Conservation (phyloP, 2,888 invertebrate genomes). For the Carterocephalus palaemon region DNA sequence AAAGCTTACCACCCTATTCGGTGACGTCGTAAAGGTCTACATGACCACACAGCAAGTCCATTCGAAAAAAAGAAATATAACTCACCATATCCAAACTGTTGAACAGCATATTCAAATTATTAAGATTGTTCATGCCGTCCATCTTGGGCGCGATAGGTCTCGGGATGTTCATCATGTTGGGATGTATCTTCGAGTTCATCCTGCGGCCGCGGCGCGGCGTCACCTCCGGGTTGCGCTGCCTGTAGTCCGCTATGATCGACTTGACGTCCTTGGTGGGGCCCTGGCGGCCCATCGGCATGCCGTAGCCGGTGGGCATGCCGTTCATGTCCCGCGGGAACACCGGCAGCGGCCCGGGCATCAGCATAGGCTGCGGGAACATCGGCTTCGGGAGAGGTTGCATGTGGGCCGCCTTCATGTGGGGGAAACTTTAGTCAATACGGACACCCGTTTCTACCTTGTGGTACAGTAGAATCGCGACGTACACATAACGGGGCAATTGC, state of each 20-base stretch:
- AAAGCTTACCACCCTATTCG: too few relatives aligned
- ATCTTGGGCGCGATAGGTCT: constrained; percentile 68
- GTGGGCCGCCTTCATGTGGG: constrained; percentile 62
- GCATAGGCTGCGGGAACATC: constrained; percentile 61
- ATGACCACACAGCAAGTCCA: too few relatives aligned
- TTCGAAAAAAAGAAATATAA: constrained; percentile 29
- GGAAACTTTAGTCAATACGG: too few relatives aligned
- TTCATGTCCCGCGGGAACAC: constrained; percentile 74
- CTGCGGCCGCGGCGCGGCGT: constrained; percentile 83
- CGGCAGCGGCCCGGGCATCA: constrained; percentile 62
- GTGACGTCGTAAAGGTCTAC: too few relatives aligned
- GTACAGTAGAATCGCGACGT: too few relatives aligned
- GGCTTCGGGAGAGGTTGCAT: constrained; percentile 68
- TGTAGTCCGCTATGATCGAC: constrained; percentile 89
- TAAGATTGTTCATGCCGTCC: constrained; percentile 52
- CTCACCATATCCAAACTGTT: constrained; percentile 75
- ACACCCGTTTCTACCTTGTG: too few relatives aligned
- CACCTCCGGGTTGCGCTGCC: constrained; percentile 86
- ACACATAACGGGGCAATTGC: too few relatives aligned
- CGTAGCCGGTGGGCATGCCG: constrained; percentile 75
- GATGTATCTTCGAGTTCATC: constrained; percentile 77
- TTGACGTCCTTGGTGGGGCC: constrained; percentile 90
- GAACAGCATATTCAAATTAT: constrained; percentile 64
- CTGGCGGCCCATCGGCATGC: constrained; percentile 81
- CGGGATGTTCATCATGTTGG: constrained; percentile 66